Conservation (phyloP, 2,113 vertebrate species). For the Benitochromis conjunctus region DNA sequence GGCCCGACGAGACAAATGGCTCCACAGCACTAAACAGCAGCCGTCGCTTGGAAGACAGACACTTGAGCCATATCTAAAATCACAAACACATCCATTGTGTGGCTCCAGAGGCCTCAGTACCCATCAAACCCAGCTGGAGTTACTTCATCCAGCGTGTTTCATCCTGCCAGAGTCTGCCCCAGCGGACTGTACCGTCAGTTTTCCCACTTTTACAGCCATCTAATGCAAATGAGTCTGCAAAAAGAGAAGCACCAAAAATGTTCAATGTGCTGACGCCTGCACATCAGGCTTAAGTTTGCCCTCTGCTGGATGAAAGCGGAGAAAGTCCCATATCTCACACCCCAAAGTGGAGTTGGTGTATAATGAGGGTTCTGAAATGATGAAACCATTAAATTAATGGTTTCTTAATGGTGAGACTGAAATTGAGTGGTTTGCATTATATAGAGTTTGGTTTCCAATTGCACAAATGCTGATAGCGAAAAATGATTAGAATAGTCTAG, state of each 20-base stretch:
- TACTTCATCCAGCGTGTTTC: neutral
- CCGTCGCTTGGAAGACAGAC: neutral
- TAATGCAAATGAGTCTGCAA: neutral
- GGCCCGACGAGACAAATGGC: slow-evolving; percentile 39
- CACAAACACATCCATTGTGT: slow-evolving; percentile 4
- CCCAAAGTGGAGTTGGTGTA: neutral
- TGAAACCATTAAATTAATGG: slow-evolving; percentile 6
- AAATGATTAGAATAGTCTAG: neutral
- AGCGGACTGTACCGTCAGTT: neutral
- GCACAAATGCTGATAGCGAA: neutral
- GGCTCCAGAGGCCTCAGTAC: neutral
- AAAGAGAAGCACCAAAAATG: neutral
- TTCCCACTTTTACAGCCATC: neutral
- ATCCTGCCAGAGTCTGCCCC: neutral
- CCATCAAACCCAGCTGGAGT: neutral
- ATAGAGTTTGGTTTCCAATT: neutral
- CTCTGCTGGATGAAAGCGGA: slow-evolving; percentile 25
- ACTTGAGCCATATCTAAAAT: slow-evolving; percentile 30
- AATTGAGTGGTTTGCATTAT: neutral
- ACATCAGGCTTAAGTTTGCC: slow-evolving; percentile 32
- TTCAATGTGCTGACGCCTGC: neutral
- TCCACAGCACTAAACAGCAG: slow-evolving; percentile 9
- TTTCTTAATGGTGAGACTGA: neutral
- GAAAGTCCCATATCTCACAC: neutral
- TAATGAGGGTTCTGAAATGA: neutral